phyloP scores from a whole-genome alignment of 2,888 invertebrate species.

The Drosophila yooni region DNA sequence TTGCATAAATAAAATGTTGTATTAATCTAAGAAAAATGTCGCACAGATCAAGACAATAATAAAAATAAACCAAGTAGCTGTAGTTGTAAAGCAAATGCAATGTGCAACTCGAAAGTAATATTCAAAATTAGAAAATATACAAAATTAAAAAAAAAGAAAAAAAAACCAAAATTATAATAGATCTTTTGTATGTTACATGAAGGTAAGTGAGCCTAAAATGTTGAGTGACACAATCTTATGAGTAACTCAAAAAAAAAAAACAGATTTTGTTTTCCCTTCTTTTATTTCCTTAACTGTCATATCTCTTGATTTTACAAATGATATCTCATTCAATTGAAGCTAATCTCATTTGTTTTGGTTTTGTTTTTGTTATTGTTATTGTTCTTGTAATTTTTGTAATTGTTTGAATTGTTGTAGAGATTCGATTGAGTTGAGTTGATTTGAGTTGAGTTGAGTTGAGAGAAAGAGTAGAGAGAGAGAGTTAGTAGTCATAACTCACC shows the following conservation, averaged over 20 bases:
- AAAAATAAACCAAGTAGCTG: conserved; percentile 56
- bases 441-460: conserved; percentile 52
- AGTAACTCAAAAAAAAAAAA: background rate
- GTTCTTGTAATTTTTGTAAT: conserved; percentile 40
- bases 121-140: conserved; percentile 18
- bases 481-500: conserved; percentile 87
- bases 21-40: conserved; percentile 26
- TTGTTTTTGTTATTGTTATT: conserved; percentile 39
- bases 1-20: conserved; percentile 18
- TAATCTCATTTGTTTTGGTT: conserved; percentile 26
- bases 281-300: conserved; percentile 21
- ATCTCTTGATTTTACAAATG: conserved; percentile 22
- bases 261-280: conserved; percentile 1
- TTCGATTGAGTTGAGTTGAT: conserved; percentile 14
- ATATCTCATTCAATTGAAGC: conserved; percentile 26
- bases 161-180: conserved; percentile 17
- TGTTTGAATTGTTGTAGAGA: conserved; percentile 41
- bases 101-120: conserved; percentile 45
- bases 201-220: conserved; percentile 50
- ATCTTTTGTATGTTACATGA: conserved; percentile 48
- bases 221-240: conserved; percentile 59
- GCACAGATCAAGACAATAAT: conserved; percentile 46
- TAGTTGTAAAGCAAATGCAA: conserved; percentile 45
- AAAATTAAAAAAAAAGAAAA: conserved; percentile 19
- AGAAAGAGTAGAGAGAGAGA: conserved; percentile 54